These are phyloP conservation scores for Mystacornis crossleyi DNA, from an alignment of 2,113 vertebrate genomes.

Conservation along the genomic window DNA sequence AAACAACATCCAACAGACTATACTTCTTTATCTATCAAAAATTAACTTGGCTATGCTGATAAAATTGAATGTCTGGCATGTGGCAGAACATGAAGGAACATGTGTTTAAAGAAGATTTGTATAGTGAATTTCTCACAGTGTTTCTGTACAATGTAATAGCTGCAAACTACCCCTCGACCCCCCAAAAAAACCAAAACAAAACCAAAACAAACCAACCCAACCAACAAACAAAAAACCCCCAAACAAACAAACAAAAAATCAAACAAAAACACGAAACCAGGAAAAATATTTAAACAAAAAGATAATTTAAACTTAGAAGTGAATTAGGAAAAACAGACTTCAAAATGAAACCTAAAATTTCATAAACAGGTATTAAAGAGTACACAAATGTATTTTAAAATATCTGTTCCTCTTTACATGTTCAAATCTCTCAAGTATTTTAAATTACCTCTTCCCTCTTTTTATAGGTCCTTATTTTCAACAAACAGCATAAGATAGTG, in stretches of 20 bases:
- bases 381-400: background rate
- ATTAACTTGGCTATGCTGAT: background rate
- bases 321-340: background rate
- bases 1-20: background rate
- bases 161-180: background rate
- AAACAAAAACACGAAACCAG: too few relatives aligned
- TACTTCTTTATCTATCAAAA: background rate
- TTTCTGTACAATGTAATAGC: background rate
- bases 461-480: background rate
- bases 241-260: too few relatives aligned
- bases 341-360: background rate
- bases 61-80: background rate
- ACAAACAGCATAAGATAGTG: background rate
- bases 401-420: background rate
- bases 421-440: background rate
- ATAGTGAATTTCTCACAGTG: background rate
- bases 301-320: background rate
- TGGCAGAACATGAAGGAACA: background rate
- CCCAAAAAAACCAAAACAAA: background rate
- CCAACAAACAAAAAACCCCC: too few relatives aligned
- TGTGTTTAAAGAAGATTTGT: background rate
- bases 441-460: background rate
- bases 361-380: background rate
- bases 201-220: too few relatives aligned
- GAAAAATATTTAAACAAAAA: background rate